phyloP scores from a whole-genome alignment of 2,797 vertebrate species.

The Gadopsis bispinosus region DNA sequence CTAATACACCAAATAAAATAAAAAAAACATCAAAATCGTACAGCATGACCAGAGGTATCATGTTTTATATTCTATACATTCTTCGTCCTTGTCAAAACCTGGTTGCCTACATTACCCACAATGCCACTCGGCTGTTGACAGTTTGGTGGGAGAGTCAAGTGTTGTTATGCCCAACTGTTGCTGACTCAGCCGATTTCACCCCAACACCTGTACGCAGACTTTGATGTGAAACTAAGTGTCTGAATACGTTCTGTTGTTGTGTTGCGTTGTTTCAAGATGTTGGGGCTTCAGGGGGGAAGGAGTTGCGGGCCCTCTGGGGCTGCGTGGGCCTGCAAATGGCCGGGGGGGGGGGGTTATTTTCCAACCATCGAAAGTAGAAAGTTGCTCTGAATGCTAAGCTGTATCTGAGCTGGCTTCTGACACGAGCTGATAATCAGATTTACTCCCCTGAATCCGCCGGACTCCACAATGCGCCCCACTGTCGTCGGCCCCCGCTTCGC shows the following conservation, averaged over 20 bases:
- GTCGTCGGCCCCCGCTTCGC: slow-evolving; percentile 81
- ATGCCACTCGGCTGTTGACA: not conserved
- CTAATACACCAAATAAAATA: too few relatives aligned
- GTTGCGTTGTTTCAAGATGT: slow-evolving; percentile 49
- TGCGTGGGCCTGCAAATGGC: slow-evolving; percentile 84
- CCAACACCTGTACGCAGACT: not conserved
- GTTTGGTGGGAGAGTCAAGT: too few relatives aligned
- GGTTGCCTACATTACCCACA: slow-evolving; percentile 1
- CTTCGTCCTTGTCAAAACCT: not conserved
- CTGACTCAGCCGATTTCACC: not conserved
- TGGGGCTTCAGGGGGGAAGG: slow-evolving; percentile 25
- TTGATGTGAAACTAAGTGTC: not conserved
- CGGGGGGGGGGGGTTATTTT: slow-evolving; percentile 89
- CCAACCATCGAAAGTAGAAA: slow-evolving; percentile 92
- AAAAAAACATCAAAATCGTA: not conserved
- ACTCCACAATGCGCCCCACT: slow-evolving; percentile 97
- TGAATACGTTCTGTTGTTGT: slow-evolving; percentile 8
- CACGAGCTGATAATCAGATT: slow-evolving; percentile 99
- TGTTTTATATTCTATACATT: not conserved
- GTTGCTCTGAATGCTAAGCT: slow-evolving; percentile 96
- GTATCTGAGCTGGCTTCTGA: slow-evolving; percentile 98
- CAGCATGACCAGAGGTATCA: not conserved
- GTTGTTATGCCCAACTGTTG: not conserved
- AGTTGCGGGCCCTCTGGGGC: slow-evolving; percentile 51
- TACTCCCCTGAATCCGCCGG: slow-evolving; percentile 94